Conservation (phyloP, 2,113 vertebrate species). For the Nothobranchius furzeri region DNA sequence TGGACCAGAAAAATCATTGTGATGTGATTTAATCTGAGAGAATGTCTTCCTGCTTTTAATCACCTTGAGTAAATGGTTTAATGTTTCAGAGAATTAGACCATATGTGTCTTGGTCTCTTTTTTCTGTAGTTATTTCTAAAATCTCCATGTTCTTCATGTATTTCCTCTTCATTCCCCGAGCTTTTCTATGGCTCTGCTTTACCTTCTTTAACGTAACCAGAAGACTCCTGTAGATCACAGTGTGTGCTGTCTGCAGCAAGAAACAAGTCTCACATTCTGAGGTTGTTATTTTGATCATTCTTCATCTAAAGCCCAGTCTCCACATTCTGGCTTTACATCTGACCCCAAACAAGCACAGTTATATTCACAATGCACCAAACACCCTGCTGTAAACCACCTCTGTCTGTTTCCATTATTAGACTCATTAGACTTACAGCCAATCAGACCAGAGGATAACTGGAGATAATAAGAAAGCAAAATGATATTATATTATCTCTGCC, state of each 20-base stretch:
- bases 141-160: not conserved
- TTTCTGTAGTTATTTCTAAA: not conserved
- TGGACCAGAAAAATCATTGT: no score
- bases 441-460: not conserved
- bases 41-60: not conserved
- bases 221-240: conserved; percentile 18
- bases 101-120: not conserved
- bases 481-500: not conserved
- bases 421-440: not conserved
- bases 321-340: not conserved
- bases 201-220: conserved; percentile 7
- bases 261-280: conserved; percentile 5
- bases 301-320: not conserved
- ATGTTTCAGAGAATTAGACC: not conserved
- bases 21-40: not conserved
- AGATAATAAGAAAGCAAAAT: no score
- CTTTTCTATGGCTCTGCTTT: not conserved
- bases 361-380: conserved; percentile 40
- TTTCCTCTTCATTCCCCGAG: not conserved
- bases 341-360: conserved; percentile 15
- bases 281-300: conserved; percentile 8
- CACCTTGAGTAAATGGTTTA: not conserved
- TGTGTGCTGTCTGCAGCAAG: conserved; percentile 15
- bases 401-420: not conserved
- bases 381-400: conserved; percentile 2